A percentile compares a stretch with the other conserved stretches of the same genome.
phyloP scores from a whole-genome alignment of 2,888 invertebrate genomes.

The Slavum lentiscoides region DNA sequence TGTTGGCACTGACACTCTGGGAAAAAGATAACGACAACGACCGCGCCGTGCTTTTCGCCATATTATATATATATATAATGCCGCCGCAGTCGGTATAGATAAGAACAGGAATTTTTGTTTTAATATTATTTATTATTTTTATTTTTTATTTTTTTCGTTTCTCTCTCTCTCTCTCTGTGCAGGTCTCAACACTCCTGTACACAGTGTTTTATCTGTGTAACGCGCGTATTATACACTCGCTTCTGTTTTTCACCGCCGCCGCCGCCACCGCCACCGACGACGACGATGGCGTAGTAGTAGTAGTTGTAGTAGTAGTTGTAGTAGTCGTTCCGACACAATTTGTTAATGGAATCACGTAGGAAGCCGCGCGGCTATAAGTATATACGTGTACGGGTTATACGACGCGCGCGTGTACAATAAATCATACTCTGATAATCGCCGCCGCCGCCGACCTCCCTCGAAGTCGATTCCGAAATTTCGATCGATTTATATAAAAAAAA shows the following conservation, averaged over 20 bases:
- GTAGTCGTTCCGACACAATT: constrained; percentile 40
- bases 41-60: constrained; percentile 49
- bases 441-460: constrained; percentile 25
- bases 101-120: constrained; percentile 37
- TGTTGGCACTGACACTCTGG: constrained; percentile 44
- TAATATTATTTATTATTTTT: not conserved
- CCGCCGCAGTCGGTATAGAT: constrained; percentile 17
- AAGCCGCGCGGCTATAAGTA: constrained; percentile 18
- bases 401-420: constrained; percentile 30
- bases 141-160: constrained; percentile 21
- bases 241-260: constrained; percentile 46
- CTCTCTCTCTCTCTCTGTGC: no score
- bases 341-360: constrained; percentile 53
- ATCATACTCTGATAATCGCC: constrained; percentile 39
- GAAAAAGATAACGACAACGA: constrained; percentile 44
- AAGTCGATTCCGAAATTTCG: constrained; percentile 31
- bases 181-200: constrained; percentile 14
- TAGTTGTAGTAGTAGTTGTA: no score
- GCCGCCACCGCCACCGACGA: constrained; percentile 19
- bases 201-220: constrained; percentile 25
- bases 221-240: constrained; percentile 4
- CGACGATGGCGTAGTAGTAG: not conserved
- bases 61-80: not conserved
- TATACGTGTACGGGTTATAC: constrained; percentile 38
- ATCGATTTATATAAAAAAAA: constrained; percentile 4